Evolutionary conservation across 2,113 vertebrate species (phyloP).

Genomic region (Bucco capensis): DNA sequence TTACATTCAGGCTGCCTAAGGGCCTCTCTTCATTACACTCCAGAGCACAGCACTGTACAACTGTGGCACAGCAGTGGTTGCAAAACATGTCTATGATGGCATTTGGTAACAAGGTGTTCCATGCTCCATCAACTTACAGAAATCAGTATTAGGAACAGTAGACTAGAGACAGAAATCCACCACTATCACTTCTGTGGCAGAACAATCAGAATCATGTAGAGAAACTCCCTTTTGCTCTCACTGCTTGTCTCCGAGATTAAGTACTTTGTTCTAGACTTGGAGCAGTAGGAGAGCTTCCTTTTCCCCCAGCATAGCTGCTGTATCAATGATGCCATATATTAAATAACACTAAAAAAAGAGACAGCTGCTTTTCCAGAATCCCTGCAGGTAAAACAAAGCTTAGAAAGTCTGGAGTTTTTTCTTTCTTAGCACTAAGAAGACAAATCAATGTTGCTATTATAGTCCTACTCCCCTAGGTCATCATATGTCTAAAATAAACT

Average conservation of each 20-base stretch:
- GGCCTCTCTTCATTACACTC: conserved; percentile 20
- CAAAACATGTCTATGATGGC: conserved; percentile 17
- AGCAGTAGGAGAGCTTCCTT: conserved; percentile 46
- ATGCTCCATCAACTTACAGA: conserved; percentile 35
- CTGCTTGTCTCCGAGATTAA: conserved; percentile 48
- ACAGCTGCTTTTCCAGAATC: conserved; percentile 29
- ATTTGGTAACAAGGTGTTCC: neutral
- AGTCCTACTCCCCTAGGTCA: neutral
- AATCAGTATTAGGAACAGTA: conserved; percentile 37
- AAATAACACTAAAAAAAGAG: conserved; percentile 16
- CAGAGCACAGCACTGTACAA: conserved; percentile 1
- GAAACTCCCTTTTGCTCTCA: conserved; percentile 28
- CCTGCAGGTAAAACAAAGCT: conserved; percentile 11
- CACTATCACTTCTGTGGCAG: neutral
- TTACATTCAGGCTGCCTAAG: neutral
- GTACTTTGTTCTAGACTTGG: conserved; percentile 39
- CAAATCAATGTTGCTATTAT: neutral
- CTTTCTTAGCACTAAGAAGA: neutral
- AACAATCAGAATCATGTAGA: neutral
- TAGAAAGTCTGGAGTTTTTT: neutral
- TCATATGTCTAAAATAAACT: neutral
- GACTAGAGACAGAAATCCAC: conserved; percentile 23
- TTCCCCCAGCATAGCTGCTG: conserved; percentile 21
- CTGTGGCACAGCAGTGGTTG: neutral
- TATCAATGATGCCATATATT: conserved; percentile 16